Evolutionary conservation across 2,797 vertebrate species (phyloP).

Genomic region (Morus bassanus): DNA sequence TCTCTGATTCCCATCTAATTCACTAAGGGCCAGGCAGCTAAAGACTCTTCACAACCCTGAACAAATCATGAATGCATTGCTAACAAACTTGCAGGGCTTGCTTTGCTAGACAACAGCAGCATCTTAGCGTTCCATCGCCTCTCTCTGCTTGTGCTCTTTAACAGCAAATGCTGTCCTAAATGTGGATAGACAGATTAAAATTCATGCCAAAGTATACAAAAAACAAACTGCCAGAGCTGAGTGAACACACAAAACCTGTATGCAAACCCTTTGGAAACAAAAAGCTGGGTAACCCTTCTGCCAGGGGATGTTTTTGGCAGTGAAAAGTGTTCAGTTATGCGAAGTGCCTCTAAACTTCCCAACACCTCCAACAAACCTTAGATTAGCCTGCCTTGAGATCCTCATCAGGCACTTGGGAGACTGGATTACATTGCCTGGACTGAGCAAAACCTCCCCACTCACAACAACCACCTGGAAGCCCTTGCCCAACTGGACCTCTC

Average conservation of each 20-base stretch:
- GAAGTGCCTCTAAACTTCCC: neutral
- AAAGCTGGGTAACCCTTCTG: neutral
- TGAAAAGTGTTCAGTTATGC: neutral
- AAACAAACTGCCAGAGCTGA: neutral
- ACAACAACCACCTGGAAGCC: neutral
- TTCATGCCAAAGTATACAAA: neutral
- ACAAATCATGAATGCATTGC: neutral
- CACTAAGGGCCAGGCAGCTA: neutral
- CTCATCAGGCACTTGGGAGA: neutral
- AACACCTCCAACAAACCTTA: neutral
- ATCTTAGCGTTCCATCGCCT: neutral
- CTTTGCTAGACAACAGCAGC: neutral
- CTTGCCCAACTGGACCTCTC: neutral
- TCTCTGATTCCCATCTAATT: neutral
- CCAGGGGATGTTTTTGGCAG: neutral
- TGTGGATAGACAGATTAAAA: neutral
- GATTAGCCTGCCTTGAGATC: neutral
- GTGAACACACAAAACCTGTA: neutral
- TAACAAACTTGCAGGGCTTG: neutral
- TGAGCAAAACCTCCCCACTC: neutral
- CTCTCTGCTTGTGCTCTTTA: neutral
- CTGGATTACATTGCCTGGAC: neutral
- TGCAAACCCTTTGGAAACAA: neutral
- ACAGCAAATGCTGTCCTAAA: neutral
- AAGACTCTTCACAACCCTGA: neutral